Conservation (phyloP, 2,888 invertebrate genomes). For the Drosophila imparisetae region DNA sequence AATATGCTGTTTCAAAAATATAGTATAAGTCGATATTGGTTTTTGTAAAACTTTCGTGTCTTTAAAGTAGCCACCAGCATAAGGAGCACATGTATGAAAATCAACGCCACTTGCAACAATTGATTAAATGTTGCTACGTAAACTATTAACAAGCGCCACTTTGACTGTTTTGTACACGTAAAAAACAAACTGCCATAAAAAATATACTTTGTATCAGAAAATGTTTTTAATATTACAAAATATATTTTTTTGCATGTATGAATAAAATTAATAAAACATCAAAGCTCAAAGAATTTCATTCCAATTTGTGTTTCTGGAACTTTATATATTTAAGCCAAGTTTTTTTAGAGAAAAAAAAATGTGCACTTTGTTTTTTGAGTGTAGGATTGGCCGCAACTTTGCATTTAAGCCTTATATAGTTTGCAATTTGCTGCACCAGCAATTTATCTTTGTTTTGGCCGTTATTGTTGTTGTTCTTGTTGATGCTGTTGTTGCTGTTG, state of each 20-base stretch:
- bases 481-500: slow-evolving; percentile 37
- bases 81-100: background rate
- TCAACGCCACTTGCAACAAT: slow-evolving; percentile 30
- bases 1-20: background rate
- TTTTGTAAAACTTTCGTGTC: background rate
- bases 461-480: slow-evolving; percentile 32
- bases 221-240: background rate
- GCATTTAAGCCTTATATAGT: slow-evolving; percentile 74
- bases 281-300: background rate
- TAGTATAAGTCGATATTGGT: background rate
- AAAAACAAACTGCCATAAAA: background rate
- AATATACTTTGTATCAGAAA: background rate
- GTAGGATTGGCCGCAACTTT: slow-evolving; percentile 47
- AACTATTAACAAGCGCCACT: slow-evolving; percentile 38
- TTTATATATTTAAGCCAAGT: background rate
- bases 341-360: background rate
- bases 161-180: slow-evolving; percentile 48
- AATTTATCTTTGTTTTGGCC: slow-evolving; percentile 71
- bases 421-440: slow-evolving; percentile 71
- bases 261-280: background rate
- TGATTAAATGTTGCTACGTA: slow-evolving; percentile 31
- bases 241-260: background rate
- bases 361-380: background rate
- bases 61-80: background rate
- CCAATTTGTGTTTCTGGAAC: background rate